Evolutionary conservation across 2,113 vertebrate species (phyloP).

Genomic region (Periophthalmus modestus): DNA sequence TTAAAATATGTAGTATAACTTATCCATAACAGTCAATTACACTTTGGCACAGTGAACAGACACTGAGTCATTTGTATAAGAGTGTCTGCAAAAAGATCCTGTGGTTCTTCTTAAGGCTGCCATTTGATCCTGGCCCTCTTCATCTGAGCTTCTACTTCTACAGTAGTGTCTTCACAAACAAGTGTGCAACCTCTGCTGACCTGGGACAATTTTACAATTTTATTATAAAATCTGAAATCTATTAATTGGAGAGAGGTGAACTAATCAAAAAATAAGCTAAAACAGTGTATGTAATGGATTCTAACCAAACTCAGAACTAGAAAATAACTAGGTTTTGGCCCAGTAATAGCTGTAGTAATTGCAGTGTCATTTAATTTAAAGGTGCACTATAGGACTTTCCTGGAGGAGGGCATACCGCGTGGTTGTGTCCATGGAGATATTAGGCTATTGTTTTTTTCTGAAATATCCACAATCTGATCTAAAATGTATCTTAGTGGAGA

Average conservation of each 20-base stretch:
- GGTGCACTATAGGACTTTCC: no score
- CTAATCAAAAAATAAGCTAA: not conserved
- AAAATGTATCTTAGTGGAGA: no score
- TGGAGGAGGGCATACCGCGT: no score
- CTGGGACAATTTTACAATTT: not conserved
- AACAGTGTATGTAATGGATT: no score
- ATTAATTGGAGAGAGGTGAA: not conserved
- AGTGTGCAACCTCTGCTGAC: conserved; percentile 24
- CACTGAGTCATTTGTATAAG: conserved; percentile 69
- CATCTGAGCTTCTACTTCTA: conserved; percentile 39
- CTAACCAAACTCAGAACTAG: no score
- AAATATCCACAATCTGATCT: no score
- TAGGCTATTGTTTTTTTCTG: no score
- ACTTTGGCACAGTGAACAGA: conserved; percentile 57
- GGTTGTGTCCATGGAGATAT: no score
- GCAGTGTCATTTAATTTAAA: no score
- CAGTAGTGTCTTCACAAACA: conserved; percentile 59
- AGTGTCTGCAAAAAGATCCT: conserved; percentile 71
- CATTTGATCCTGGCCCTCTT: conserved; percentile 64
- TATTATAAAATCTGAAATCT: conserved; percentile 21
- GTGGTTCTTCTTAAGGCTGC: conserved; percentile 73
- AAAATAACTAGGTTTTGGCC: no score
- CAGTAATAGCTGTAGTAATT: no score
- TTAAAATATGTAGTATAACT: conserved; percentile 69
- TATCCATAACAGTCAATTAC: conserved; percentile 69